Conservation (phyloP, 2,888 invertebrate genomes). For the Clostera curtula region DNA sequence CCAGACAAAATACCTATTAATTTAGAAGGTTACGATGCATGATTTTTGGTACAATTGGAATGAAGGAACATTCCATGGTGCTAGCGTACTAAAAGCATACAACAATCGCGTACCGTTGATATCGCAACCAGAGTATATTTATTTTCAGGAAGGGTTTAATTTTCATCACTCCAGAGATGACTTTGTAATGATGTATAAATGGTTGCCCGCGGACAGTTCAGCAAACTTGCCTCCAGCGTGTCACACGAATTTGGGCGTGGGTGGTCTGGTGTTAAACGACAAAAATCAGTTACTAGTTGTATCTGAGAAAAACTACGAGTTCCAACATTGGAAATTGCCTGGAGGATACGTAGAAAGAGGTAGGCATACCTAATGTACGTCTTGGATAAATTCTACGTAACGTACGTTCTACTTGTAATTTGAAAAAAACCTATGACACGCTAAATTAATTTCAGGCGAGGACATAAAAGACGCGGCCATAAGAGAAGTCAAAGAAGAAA, state of each 20-base stretch:
- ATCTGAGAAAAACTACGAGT: slow-evolving; percentile 78
- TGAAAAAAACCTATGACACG: neutral
- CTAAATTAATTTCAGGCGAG: slow-evolving; percentile 77
- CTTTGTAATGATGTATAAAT: slow-evolving; percentile 86
- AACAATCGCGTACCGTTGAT: too few relatives aligned
- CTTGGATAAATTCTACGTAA: too few relatives aligned
- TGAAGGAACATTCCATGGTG: too few relatives aligned
- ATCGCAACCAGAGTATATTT: too few relatives aligned
- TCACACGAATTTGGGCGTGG: slow-evolving; percentile 87
- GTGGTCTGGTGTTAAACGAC: slow-evolving; percentile 88
- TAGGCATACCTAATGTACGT: slow-evolving; percentile 30
- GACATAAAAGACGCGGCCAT: slow-evolving; percentile 86
- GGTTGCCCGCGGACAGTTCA: slow-evolving; percentile 79
- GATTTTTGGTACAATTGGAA: too few relatives aligned
- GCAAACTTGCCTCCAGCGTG: slow-evolving; percentile 84
- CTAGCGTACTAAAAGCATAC: too few relatives aligned
- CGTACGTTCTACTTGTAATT: too few relatives aligned
- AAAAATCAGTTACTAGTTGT: slow-evolving; percentile 86
- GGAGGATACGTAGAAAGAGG: slow-evolving; percentile 93
- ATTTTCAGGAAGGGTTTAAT: slow-evolving; percentile 82
- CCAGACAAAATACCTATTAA: too few relatives aligned
- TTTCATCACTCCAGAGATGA: slow-evolving; percentile 90
- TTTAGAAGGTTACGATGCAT: too few relatives aligned
- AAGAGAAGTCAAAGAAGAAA: slow-evolving; percentile 93
- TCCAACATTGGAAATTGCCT: slow-evolving; percentile 89